phyloP scores from a whole-genome alignment of 2,113 vertebrate genomes.

The Morphnarchus princeps region DNA sequence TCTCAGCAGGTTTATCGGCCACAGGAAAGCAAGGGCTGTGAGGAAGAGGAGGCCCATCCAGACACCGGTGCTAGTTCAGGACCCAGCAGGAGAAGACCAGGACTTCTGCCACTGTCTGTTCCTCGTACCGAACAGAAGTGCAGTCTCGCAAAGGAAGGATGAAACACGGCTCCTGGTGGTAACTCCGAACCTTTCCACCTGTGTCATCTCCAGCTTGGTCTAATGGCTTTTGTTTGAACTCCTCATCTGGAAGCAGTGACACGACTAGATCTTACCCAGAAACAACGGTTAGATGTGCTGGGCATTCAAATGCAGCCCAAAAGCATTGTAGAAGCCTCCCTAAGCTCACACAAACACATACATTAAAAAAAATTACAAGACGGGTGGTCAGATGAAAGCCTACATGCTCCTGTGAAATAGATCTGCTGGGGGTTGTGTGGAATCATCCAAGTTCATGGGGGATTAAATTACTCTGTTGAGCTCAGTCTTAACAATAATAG shows the following conservation, averaged over 20 bases:
- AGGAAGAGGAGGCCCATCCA: not conserved
- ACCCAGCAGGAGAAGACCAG: not conserved
- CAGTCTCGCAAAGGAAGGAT: not conserved
- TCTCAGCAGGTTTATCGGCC: not conserved
- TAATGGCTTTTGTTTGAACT: not conserved
- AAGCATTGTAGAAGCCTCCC: not conserved
- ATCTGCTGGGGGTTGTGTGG: not conserved
- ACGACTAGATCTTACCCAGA: not conserved
- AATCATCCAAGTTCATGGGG: not conserved
- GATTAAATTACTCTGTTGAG: not conserved
- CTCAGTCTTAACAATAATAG: not conserved
- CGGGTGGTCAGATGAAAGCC: not conserved
- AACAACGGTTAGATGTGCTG: not conserved
- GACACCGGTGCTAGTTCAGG: accelerated
- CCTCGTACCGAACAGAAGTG: accelerated
- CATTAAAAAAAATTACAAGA: not conserved
- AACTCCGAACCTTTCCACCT: not conserved
- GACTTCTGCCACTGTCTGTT: accelerated
- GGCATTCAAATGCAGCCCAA: not conserved
- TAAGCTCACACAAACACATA: not conserved
- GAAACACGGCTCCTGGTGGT: not conserved
- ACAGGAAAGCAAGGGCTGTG: not conserved
- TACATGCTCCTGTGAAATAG: not conserved
- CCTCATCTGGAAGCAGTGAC: not conserved
- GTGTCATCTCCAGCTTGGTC: not conserved